Evolutionary conservation across 2,113 vertebrate genomes (phyloP).

Genomic region (Bubo blakistoni): DNA sequence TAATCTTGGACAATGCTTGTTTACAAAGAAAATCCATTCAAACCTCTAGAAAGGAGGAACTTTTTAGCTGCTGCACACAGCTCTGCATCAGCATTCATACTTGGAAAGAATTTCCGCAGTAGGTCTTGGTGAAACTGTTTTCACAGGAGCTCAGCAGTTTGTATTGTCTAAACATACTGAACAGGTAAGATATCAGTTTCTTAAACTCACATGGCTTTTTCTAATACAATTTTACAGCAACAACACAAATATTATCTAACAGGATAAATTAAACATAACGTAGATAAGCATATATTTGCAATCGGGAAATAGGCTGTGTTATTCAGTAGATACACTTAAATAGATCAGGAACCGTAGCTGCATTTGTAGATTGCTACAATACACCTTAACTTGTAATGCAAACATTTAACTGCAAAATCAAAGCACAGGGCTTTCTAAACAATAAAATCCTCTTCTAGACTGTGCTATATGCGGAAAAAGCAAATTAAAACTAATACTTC

Average conservation of each 20-base stretch:
- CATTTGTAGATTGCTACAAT: neutral
- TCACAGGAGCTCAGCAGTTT: neutral
- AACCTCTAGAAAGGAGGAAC: neutral
- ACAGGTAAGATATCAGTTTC: neutral
- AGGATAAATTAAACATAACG: neutral
- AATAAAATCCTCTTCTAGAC: neutral
- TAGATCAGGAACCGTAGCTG: neutral
- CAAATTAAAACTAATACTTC: neutral
- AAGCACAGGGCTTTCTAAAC: neutral
- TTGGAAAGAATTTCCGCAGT: fast-evolving
- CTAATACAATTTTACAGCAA: neutral
- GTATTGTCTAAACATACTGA: neutral
- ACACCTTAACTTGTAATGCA: neutral
- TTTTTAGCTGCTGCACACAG: neutral
- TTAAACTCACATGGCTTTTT: neutral
- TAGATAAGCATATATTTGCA: neutral
- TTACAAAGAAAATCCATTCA: neutral
- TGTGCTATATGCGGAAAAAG: neutral
- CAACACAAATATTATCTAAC: neutral
- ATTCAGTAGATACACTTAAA: neutral
- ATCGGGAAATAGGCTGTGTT: neutral
- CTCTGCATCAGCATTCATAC: neutral
- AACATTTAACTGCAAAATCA: constrained; percentile 5
- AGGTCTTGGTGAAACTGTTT: neutral
- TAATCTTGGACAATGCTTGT: neutral